These are phyloP conservation scores for Montipora efflorescens DNA, from an alignment of 64 coral and sea anemone species.

Conservation along the genomic window DNA sequence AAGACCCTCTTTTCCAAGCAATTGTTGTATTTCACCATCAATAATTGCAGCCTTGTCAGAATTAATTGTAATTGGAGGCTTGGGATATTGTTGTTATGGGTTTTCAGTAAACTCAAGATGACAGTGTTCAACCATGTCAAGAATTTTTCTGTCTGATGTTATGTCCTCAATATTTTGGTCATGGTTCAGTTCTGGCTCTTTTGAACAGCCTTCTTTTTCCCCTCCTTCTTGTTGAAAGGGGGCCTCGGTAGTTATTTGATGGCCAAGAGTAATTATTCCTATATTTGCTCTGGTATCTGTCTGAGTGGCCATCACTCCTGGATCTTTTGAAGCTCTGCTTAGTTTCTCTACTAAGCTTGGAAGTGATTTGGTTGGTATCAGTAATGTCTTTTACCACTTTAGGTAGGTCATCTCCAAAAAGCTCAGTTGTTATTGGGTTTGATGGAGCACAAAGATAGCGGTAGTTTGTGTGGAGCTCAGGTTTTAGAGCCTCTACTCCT, in stretches of 20 bases:
- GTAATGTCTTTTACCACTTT: constrained; percentile 38
- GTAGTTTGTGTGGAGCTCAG: too few relatives aligned
- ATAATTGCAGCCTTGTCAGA: constrained; percentile 5
- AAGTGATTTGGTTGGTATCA: constrained; percentile 56
- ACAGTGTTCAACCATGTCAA: constrained; percentile 46
- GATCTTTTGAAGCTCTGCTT: constrained; percentile 62
- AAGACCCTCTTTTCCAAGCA: constrained; percentile 39
- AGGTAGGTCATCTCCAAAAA: constrained; percentile 52
- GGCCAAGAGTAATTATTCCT: constrained; percentile 33
- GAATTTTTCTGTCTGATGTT: constrained; percentile 15
- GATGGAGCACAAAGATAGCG: constrained; percentile 40
- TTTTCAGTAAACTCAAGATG: constrained; percentile 4
- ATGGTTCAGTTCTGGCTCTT: constrained; percentile 35
- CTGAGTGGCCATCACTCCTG: constrained; percentile 35
- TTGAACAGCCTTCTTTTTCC: background rate
- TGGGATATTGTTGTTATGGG: constrained; percentile 19
- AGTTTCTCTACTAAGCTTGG: constrained; percentile 45
- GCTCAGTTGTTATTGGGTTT: constrained; percentile 55
- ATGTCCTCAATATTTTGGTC: constrained; percentile 16
- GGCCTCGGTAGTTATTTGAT: constrained; percentile 43
- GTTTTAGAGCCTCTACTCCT: too few relatives aligned
- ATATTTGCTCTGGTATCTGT: constrained; percentile 29
- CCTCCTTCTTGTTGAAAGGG: constrained; percentile 25
- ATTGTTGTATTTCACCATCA: constrained; percentile 40
- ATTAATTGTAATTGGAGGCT: constrained; percentile 13